These are phyloP conservation scores for Nipponia nippon DNA, from an alignment of 2,113 vertebrate genomes.

Conservation along the genomic window DNA sequence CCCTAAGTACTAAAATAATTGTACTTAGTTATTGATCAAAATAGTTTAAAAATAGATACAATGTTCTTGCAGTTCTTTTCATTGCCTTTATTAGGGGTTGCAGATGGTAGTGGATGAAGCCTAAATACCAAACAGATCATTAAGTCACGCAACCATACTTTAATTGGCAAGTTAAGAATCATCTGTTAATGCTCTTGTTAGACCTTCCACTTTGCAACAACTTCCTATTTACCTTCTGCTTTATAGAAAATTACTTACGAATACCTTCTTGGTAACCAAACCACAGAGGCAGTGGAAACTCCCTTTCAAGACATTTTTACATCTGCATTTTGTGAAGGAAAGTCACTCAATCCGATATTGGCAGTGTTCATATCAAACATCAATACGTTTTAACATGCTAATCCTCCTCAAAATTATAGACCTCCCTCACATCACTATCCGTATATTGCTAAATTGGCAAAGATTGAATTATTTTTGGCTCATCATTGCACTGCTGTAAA, in stretches of 20 bases:
- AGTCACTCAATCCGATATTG: background rate
- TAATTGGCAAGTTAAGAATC: background rate
- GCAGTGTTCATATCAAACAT: background rate
- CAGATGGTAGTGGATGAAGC: background rate
- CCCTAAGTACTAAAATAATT: background rate
- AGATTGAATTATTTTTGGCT: background rate
- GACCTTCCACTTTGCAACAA: background rate
- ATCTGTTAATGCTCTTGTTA: background rate
- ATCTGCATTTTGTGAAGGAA: background rate
- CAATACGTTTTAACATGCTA: background rate
- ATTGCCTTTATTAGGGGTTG: background rate
- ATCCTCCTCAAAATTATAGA: background rate
- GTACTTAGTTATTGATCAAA: background rate
- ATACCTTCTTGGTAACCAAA: background rate
- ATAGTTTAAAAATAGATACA: background rate
- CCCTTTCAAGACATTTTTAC: background rate
- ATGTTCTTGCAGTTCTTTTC: background rate
- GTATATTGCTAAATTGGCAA: background rate
- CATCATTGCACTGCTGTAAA: background rate
- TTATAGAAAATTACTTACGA: background rate
- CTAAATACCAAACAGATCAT: background rate
- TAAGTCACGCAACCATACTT: background rate
- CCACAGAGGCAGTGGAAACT: background rate
- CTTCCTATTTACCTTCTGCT: background rate
- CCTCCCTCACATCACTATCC: background rate